Evolutionary conservation across 2,888 invertebrate genomes (phyloP), one percentile per base, ranked within the genome.

Genomic region (Glyphotaelius pellucidus): DNA sequence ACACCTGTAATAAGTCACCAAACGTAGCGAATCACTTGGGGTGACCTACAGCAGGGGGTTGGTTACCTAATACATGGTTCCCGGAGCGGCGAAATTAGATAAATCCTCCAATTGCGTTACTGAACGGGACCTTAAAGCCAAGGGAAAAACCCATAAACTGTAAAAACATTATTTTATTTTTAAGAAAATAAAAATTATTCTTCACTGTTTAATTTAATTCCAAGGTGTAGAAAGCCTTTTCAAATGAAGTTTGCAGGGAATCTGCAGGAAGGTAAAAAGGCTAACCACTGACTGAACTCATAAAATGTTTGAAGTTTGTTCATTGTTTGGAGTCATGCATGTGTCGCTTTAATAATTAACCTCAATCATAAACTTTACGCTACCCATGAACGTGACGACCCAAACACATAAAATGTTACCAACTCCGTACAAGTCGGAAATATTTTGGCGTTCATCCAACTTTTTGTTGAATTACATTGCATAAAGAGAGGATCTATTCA

Each of bases 341-440:
- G 83, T 83, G 35, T 83, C 83, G 83, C 83, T 31, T 31, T 35
- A 35, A 83, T 83, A 83, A 83, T 83, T 83, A 83, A 83, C 83
- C 83, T 83, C 32, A 83, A 83, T 35, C 83, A 83, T 35, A 83
- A 83, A 83, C 19, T 31, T 83, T 25, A 19, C 83, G 32, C 35
- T 32, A 83, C 31, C 35, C 83, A 35, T 81, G 31, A 81, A 83
- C 31, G 83, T 83, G 83, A 83, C 31, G 30, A 83, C 83, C 31
- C 38, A 47, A 86, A 86, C 86, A 47, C 42, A 86, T 83, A 83
- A 83, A 86, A 86, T 9, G 52, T 25, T 67, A 67, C 52, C 86
- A 86, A 52, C 86, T 47, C 86, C 31, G 30, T 1, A 12, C 30
- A n/a, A 30, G 86, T 47, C 47, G 47, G 86, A 47, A n/a, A 86